Base-by-base conservation (phyloP, 2,113 vertebrate species). In the Bettongia penicillata region DNA sequence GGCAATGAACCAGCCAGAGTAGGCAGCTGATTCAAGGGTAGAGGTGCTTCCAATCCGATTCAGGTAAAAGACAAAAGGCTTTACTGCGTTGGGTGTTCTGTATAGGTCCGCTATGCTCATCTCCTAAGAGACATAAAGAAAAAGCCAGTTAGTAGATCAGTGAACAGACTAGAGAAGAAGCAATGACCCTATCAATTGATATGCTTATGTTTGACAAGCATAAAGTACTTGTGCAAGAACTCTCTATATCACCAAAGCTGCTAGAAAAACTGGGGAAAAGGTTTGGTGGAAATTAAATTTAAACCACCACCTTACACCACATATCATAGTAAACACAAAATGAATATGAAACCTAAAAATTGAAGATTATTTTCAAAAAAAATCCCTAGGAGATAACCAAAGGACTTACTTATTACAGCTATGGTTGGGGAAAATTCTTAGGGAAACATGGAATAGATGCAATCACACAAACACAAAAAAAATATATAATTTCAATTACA, bases 11-110 rank as follows among this genome's bases (percentile, higher is more conserved):
- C 93, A 94, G 16, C 77, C 90, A 0, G 94, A 96, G 57, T 96
- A 97, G 53, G 94, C 97, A 94, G 94, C 95, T 0, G 97, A 97
- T 90, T 97, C 92, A 0, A 97, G 95, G 28, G 93, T 97, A n/a
- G 95, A 96, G 2, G 91, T 96, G 0, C 23, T 90, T 3, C 91
- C 93, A 0, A 10, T 37, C n/a, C 0, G 16, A 2, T 0, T 0
- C 0, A 5, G 95, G 91, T 97, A 97, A 90, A 97, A 97, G 14
- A 97, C 96, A 92, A 97, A 97, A 25, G 95, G 52, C 23, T 51
- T 91, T 92, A 91, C 10, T 0, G 96, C 95, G 37, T 90, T 0
- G 0, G 12, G 2, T 2, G 84, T 11, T 0, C 90, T 19, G 91
- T 97, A 97, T 90, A 98, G 93, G 49, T 93, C 53, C 90, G 91